Evolutionary conservation across 2,113 vertebrate genomes (phyloP).

Genomic region (Mola mola): DNA sequence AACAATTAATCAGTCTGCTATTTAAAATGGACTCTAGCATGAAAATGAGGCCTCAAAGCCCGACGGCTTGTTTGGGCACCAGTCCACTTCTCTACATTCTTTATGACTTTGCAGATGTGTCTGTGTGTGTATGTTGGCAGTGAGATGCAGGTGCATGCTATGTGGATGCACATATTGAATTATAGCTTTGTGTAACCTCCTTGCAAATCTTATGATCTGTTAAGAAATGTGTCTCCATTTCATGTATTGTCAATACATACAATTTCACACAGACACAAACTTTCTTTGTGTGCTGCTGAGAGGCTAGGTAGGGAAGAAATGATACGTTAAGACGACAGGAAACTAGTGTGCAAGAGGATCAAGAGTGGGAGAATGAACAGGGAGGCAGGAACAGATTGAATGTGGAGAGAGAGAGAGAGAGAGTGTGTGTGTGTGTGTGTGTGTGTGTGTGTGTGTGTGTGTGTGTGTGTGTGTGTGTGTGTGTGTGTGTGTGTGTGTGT

Average conservation of each 20-base stretch:
- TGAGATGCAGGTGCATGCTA: slow-evolving; percentile 36
- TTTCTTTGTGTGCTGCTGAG: slow-evolving; percentile 36
- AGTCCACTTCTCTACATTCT: slow-evolving; percentile 70
- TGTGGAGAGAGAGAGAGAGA: too few species aligned
- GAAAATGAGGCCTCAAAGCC: slow-evolving; percentile 75
- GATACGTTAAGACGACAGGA: slow-evolving; percentile 43
- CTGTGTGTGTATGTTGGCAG: slow-evolving; percentile 3
- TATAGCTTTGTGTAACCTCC: background rate
- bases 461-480: slow-evolving; percentile 21
- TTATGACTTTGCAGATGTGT: slow-evolving; percentile 53
- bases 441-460: slow-evolving; percentile 8
- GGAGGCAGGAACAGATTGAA: slow-evolving; percentile 53
- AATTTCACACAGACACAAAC: background rate
- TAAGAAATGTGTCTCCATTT: slow-evolving; percentile 40
- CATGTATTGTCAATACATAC: slow-evolving; percentile 34
- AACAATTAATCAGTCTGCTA: slow-evolving; percentile 68
- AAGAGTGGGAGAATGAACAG: slow-evolving; percentile 47
- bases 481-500: background rate
- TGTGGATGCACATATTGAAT: slow-evolving; percentile 60
- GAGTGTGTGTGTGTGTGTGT: slow-evolving; percentile 18
- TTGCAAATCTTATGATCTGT: slow-evolving; percentile 54
- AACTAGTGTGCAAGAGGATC: slow-evolving; percentile 37
- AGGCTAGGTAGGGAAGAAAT: slow-evolving; percentile 46
- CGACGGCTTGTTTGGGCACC: slow-evolving; percentile 67
- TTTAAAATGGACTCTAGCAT: slow-evolving; percentile 71